Evolutionary conservation across 2,113 vertebrate genomes (phyloP).

Genomic region (Accipiter cooperii): DNA sequence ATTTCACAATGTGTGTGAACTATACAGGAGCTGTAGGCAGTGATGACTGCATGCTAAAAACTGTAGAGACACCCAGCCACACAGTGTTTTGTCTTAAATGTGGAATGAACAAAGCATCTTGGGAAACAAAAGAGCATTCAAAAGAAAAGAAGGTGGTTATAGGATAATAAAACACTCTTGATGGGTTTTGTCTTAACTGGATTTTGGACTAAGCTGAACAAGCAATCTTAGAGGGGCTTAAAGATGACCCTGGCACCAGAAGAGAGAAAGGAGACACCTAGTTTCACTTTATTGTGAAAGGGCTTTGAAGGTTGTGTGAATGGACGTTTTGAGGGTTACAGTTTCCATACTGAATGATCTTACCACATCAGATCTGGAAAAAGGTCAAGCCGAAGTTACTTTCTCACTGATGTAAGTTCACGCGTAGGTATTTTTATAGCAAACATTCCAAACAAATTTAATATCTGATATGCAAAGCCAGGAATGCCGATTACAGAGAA

Average conservation of each 20-base stretch:
- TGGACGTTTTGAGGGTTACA: not conserved
- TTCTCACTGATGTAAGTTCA: not conserved
- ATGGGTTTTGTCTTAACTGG: conserved; percentile 87
- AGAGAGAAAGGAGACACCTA: not conserved
- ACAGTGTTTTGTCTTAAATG: not conserved
- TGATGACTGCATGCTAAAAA: not conserved
- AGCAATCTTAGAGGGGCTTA: conserved; percentile 81
- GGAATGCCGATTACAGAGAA: not conserved
- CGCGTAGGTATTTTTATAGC: conserved; percentile 12
- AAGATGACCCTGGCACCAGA: conserved; percentile 71
- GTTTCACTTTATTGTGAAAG: not conserved
- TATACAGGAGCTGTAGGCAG: not conserved
- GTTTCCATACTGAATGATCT: not conserved
- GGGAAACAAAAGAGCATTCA: conserved; percentile 53
- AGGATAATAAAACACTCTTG: conserved; percentile 76
- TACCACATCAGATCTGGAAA: not conserved
- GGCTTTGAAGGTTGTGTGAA: not conserved
- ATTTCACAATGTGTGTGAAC: not conserved
- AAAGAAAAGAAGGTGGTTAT: conserved; percentile 73
- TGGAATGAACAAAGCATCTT: not conserved
- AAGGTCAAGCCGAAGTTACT: not conserved
- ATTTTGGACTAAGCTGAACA: conserved; percentile 81
- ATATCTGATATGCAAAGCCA: not conserved
- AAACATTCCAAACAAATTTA: conserved; percentile 52
- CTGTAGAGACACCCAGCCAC: not conserved